Conservation (phyloP, 2,797 vertebrate genomes). For the Artibeus jamaicensis region DNA sequence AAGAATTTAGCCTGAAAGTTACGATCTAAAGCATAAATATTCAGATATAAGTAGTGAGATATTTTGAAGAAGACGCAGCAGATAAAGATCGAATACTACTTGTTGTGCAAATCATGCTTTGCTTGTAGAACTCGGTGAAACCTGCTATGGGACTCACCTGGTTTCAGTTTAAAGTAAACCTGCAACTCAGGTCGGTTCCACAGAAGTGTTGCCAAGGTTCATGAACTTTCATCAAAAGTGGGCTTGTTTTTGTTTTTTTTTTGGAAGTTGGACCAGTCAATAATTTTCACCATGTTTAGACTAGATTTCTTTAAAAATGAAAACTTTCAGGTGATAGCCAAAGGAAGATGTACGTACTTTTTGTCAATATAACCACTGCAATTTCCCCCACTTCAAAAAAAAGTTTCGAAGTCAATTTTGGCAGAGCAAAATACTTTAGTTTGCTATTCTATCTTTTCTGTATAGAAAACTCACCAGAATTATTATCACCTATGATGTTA, state of each 20-base stretch:
- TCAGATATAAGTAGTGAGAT: background rate
- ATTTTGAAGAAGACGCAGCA: background rate
- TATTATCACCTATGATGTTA: background rate
- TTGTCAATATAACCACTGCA: background rate
- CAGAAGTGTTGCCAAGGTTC: constrained; percentile 73
- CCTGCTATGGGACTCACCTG: constrained; percentile 52
- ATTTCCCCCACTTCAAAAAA: background rate
- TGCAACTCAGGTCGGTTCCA: constrained; percentile 69
- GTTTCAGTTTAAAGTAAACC: constrained; percentile 74
- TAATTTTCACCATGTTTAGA: constrained; percentile 49
- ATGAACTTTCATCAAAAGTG: constrained; percentile 71
- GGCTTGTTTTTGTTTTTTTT: constrained; percentile 17
- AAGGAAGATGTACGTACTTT: background rate
- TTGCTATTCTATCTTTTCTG: background rate
- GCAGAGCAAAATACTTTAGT: background rate
- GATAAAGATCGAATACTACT: background rate
- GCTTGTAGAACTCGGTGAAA: constrained; percentile 31
- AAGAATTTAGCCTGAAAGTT: background rate
- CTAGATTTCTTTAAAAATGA: constrained; percentile 47
- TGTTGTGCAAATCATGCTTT: constrained; percentile 27
- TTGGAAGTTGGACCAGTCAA: background rate
- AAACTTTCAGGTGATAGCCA: background rate
- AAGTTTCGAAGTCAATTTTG: background rate
- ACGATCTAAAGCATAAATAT: background rate
- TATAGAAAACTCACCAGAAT: background rate